These are phyloP conservation scores for Platerodrilus igneus DNA, from an alignment of 2,888 invertebrate species.

Conservation along the genomic window DNA sequence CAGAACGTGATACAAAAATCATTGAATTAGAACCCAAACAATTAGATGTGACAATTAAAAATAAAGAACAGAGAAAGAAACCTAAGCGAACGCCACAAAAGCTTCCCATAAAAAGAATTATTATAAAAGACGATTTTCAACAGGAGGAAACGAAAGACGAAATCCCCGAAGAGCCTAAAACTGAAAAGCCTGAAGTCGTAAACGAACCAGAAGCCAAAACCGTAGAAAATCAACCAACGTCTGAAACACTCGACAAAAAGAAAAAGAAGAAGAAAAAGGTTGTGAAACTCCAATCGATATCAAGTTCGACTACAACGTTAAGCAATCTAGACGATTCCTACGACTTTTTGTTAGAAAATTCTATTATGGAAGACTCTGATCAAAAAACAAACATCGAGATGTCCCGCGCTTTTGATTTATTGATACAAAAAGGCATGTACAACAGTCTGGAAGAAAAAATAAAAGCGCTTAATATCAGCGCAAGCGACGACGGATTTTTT, in stretches of 20 bases:
- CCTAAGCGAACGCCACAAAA: too few species aligned
- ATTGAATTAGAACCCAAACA: too few species aligned
- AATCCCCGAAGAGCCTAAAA: too few species aligned
- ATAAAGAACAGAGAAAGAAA: too few species aligned
- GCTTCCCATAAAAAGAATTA: background rate
- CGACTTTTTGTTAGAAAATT: constrained; percentile 38
- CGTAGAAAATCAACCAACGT: background rate
- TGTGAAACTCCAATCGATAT: constrained; percentile 21
- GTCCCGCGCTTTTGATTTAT: constrained; percentile 44
- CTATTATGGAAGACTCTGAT: constrained; percentile 29
- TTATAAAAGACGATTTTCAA: background rate
- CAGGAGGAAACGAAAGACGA: background rate
- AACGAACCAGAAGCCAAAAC: constrained; percentile 1
- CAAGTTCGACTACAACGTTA: constrained; percentile 31
- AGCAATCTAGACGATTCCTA: constrained; percentile 36
- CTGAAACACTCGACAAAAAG: constrained; percentile 19
- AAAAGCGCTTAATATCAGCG: constrained; percentile 37
- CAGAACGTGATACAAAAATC: too few species aligned
- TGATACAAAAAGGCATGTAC: constrained; percentile 46
- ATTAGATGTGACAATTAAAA: too few species aligned
- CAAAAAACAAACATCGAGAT: constrained; percentile 45
- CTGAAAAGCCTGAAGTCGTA: background rate
- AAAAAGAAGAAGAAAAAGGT: constrained; percentile 10
- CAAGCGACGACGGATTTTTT: constrained; percentile 41
- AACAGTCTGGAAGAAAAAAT: constrained; percentile 44